phyloP scores from a whole-genome alignment of 2,888 invertebrate genomes.

The Mesorhabditis sp. region DNA sequence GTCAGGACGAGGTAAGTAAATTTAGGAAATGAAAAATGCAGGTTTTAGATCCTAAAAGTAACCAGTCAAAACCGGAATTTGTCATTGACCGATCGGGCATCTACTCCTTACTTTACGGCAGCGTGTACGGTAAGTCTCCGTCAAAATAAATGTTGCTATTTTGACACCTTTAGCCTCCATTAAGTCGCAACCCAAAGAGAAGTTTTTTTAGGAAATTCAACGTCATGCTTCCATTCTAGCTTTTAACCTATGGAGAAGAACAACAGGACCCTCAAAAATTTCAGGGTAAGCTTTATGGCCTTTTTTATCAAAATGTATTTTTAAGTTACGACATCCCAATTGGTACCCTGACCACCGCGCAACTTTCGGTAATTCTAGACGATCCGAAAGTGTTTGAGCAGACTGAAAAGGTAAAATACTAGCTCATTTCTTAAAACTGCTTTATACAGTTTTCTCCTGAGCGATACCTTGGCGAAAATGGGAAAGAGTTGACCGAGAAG shows the following conservation, averaged over 20 bases:
- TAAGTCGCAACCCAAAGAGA: no score
- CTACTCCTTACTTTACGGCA: constrained; percentile 10
- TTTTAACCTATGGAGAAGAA: background rate
- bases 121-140: no score
- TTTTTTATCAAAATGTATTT: background rate
- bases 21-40: background rate
- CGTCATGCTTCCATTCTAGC: background rate
- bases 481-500: background rate
- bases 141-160: no score
- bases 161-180: no score
- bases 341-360: background rate
- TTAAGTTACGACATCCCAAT: background rate
- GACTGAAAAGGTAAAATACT: constrained; percentile 3
- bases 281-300: background rate
- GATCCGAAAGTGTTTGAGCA: constrained; percentile 3
- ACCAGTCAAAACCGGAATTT: constrained; percentile 6
- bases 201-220: background rate
- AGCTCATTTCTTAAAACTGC: background rate
- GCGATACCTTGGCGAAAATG: background rate
- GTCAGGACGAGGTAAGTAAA: background rate
- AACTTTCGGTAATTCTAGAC: background rate
- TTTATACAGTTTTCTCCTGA: background rate
- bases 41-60: constrained; percentile 4
- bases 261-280: background rate
- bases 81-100: constrained; percentile 3